These are phyloP conservation scores for Nomada fabriciana DNA, from an alignment of 2,888 invertebrate genomes.

Conservation along the genomic window DNA sequence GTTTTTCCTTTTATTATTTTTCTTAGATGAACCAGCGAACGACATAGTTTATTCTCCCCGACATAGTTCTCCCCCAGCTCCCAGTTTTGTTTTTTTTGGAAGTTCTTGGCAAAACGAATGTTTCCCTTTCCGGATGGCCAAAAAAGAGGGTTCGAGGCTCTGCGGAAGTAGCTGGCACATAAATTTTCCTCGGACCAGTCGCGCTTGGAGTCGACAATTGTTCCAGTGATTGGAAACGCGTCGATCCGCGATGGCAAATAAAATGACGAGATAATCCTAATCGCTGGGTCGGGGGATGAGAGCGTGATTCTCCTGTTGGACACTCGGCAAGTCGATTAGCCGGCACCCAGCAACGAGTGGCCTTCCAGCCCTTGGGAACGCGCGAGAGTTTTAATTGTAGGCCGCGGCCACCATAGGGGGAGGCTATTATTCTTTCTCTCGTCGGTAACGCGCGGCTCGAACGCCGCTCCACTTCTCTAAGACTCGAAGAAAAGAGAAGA, in stretches of 20 bases:
- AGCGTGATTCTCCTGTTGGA: conserved; percentile 2
- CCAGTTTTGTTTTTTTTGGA: conserved; percentile 29
- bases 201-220: background rate
- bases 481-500: conserved; percentile 67
- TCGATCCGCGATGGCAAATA: background rate
- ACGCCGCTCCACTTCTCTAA: conserved; percentile 69
- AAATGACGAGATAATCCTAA: background rate
- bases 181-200: conserved; percentile 26
- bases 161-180: conserved; percentile 50
- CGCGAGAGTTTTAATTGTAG: conserved; percentile 80
- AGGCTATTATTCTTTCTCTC: conserved; percentile 83
- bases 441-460: conserved; percentile 69
- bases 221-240: background rate
- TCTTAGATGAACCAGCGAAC: background rate
- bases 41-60: too few species aligned
- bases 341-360: conserved; percentile 48
- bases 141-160: conserved; percentile 56
- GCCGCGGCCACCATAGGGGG: conserved; percentile 73
- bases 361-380: conserved; percentile 68
- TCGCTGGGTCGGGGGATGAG: background rate
- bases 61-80: background rate
- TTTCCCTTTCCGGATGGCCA: conserved; percentile 73
- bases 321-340: conserved; percentile 69
- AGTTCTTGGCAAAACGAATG: conserved; percentile 68
- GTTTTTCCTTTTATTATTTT: background rate